phyloP scores from a whole-genome alignment of 2,888 invertebrate genomes.

The Mimachlamys varia region DNA sequence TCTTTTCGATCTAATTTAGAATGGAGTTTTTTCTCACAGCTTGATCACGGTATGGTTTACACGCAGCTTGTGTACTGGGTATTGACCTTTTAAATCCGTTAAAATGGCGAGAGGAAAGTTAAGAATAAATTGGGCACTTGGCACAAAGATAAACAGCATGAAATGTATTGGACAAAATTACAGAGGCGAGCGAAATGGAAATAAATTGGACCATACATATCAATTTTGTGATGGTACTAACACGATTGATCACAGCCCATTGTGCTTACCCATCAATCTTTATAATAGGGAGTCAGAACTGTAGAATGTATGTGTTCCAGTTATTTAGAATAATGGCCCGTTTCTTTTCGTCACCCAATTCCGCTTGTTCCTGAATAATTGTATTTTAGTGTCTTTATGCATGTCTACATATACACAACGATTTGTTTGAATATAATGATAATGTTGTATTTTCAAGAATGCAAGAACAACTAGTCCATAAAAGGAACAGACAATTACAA shows the following conservation, averaged over 20 bases:
- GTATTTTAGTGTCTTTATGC: background rate
- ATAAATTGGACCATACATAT: constrained; percentile 21
- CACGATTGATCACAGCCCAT: background rate
- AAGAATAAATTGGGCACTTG: background rate
- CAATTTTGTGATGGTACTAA: background rate
- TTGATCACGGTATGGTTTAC: too few species aligned
- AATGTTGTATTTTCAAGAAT: background rate
- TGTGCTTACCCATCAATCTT: background rate
- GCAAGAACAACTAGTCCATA: background rate
- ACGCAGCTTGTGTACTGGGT: too few species aligned
- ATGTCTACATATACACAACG: background rate
- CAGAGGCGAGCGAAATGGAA: background rate
- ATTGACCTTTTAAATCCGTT: background rate
- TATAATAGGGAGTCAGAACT: background rate
- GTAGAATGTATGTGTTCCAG: background rate
- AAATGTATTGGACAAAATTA: background rate
- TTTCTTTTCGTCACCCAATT: background rate
- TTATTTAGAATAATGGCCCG: constrained; percentile 1
- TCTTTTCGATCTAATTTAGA: too few species aligned
- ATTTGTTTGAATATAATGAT: background rate
- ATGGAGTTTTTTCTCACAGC: too few species aligned
- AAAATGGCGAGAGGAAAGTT: background rate
- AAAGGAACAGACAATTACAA: background rate
- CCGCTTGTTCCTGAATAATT: background rate
- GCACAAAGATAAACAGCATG: background rate